phyloP scores from a whole-genome alignment of 2,888 invertebrate species.

The Trisateles emortualis region DNA sequence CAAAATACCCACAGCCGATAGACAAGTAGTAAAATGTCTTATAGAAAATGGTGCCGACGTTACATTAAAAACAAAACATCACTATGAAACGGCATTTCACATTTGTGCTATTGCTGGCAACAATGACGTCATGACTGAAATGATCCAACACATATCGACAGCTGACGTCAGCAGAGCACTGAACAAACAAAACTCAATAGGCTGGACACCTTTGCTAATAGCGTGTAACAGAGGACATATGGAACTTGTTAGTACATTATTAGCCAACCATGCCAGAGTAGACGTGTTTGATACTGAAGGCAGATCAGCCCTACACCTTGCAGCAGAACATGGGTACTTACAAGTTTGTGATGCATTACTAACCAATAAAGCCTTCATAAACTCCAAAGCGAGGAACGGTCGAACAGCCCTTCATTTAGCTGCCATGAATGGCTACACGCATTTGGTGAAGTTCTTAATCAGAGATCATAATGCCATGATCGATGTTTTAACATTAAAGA shows the following conservation, averaged over 20 bases:
- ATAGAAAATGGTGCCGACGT: slow-evolving; percentile 97
- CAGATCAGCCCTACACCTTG: slow-evolving; percentile 97
- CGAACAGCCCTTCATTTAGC: slow-evolving; percentile 98
- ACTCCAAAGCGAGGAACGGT: slow-evolving; percentile 98
- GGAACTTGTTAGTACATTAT: slow-evolving; percentile 95
- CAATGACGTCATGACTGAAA: slow-evolving; percentile 97
- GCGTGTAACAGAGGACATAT: slow-evolving; percentile 98
- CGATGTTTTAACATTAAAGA: slow-evolving; percentile 97
- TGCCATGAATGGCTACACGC: slow-evolving; percentile 97
- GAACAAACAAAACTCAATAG: slow-evolving; percentile 96
- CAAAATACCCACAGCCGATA: slow-evolving; percentile 89
- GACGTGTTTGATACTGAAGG: slow-evolving; percentile 99
- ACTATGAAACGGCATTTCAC: slow-evolving; percentile 97
- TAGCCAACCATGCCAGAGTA: slow-evolving; percentile 98
- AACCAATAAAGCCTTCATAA: slow-evolving; percentile 99
- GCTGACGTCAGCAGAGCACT: slow-evolving; percentile 97
- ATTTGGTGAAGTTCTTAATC: slow-evolving; percentile 96
- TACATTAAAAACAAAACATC: slow-evolving; percentile 93
- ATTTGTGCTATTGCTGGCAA: slow-evolving; percentile 98
- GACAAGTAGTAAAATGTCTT: slow-evolving; percentile 96
- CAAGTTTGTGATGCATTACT: slow-evolving; percentile 96
- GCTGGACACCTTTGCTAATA: slow-evolving; percentile 99
- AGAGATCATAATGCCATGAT: slow-evolving; percentile 98
- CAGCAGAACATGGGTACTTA: slow-evolving; percentile 97
- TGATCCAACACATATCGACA: slow-evolving; percentile 96